phyloP scores from a whole-genome alignment of 2,113 vertebrate species.

The Baryphthengus martii region DNA sequence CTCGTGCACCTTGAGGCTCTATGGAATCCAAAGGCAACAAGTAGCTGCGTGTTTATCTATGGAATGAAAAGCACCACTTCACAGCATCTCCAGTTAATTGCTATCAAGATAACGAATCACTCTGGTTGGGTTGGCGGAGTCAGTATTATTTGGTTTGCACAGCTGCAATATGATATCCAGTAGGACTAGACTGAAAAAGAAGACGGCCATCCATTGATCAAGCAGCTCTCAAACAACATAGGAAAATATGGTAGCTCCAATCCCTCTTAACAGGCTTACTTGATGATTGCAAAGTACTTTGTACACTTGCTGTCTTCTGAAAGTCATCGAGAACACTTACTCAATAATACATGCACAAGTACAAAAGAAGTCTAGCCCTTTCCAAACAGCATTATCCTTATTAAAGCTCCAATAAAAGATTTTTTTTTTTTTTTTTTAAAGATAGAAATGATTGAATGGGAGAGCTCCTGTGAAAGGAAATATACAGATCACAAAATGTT shows the following conservation, averaged over 20 bases:
- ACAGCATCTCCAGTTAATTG: background rate
- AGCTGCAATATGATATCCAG: background rate
- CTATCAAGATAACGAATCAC: background rate
- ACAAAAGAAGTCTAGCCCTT: background rate
- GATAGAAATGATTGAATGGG: background rate
- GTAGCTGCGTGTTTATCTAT: background rate
- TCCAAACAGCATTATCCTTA: background rate
- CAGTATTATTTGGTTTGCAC: background rate
- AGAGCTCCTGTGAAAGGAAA: background rate
- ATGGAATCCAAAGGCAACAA: background rate
- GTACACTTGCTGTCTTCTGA: background rate
- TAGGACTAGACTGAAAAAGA: background rate
- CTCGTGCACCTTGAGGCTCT: background rate
- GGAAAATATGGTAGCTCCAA: background rate
- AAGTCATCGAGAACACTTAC: background rate
- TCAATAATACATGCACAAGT: conserved; percentile 5
- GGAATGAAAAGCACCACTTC: fast-evolving
- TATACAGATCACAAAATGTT: background rate
- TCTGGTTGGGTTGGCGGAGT: background rate
- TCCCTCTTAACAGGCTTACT: background rate
- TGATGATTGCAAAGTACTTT: background rate
- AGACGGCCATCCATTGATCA: background rate
- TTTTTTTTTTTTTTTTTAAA: too few relatives aligned
- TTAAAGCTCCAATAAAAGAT: background rate
- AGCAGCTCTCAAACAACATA: background rate